phyloP scores from a whole-genome alignment of 2,888 invertebrate genomes.

The Hanleya hanleyi region DNA sequence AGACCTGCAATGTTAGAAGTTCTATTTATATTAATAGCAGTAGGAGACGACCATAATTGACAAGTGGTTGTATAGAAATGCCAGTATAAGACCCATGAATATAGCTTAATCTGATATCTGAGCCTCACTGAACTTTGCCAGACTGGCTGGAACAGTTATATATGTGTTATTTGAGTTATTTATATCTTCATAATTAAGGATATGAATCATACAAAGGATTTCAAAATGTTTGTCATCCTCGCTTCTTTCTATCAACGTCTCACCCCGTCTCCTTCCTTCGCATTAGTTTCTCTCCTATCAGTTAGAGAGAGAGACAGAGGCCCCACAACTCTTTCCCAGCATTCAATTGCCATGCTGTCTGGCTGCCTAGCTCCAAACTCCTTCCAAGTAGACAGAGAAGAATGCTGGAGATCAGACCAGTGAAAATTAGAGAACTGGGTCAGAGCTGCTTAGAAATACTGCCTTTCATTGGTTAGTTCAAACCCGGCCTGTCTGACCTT shows the following conservation, averaged over 20 bases:
- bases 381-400: background rate
- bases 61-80: too few relatives aligned
- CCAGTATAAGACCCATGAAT: too few relatives aligned
- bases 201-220: background rate
- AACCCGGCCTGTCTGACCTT: background rate
- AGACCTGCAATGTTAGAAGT: too few relatives aligned
- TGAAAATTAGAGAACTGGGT: background rate
- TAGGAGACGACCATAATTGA: too few relatives aligned
- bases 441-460: background rate
- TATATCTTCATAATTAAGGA: background rate
- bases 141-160: too few relatives aligned
- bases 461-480: background rate
- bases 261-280: background rate
- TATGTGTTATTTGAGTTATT: too few relatives aligned
- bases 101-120: too few relatives aligned
- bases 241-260: background rate
- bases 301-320: background rate
- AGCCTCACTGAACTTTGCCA: too few relatives aligned
- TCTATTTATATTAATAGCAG: too few relatives aligned
- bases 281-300: background rate
- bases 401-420: background rate
- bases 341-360: background rate
- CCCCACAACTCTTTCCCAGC: background rate
- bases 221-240: background rate
- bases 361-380: background rate